Evolutionary conservation across 2,888 invertebrate species (phyloP), one percentile per base, ranked within the genome.

Genomic region (Pollenia angustigena): DNA sequence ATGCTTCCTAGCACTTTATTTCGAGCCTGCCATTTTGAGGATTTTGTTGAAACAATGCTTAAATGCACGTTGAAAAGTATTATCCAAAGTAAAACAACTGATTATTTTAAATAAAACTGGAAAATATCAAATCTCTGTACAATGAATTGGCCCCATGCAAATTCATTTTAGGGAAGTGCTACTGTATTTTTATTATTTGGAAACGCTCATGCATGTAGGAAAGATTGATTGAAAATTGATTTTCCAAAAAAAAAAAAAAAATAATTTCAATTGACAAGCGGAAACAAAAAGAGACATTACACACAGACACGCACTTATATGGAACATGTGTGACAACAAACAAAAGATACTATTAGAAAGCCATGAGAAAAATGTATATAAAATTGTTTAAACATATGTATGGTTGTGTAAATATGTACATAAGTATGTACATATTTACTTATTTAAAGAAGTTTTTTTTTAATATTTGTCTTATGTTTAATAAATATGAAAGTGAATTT

Each of bases 161-260:
- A 56, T 11, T 62, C 16, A 32, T 32, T 32, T 1, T 32, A 44
- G 16, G 16, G 10, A 44, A 42, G 42, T 78, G 56, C 32, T 42
- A 32, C 32, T 32, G 32, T 23, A 76, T 62, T 69, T 56, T 50
- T 62, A 40, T 10, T 62, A 50, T 50, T 48, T 54, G n/a, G 52
- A 64, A 46, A 76, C 44, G 32, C 46, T 76, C 16, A 54, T n/a
- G 16, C 23, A 56, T 46, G 32, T 6, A 32, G 32, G n/a, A 32
- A 66, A 74, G 12, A 40, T 42, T 52, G 62, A 10, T 52, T 60
- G 32, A 7, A 68, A 60, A 76, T 81, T 78, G 54, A 78, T 72
- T 83, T 50, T 56, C 56, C 76, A 42, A 62, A 71, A 76, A 58
- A 23, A 18, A 18, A 18, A 18, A 18, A 18, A 18, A 18, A 18